A percentile compares a stretch with the other conserved stretches of the same genome.
Conservation (phyloP, 1,140 invertebrate species). For the Euura saliciscinereae region DNA sequence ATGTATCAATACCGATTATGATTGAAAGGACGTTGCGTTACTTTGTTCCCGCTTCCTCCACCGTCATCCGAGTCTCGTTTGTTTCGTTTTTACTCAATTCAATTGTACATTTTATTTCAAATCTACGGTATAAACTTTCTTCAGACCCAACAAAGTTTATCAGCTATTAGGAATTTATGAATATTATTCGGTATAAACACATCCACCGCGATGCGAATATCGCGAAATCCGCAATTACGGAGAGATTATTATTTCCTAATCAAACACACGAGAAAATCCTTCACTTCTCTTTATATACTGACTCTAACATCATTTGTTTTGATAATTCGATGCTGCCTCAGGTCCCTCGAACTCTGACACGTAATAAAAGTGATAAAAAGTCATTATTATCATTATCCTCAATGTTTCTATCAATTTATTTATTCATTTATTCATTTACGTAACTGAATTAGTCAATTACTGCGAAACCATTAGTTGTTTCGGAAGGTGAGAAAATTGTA, state of each 20-base stretch:
- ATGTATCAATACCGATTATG: conserved; percentile 2
- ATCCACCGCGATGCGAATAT: no score
- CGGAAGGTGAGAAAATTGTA: conserved; percentile 7
- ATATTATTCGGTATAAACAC: background rate
- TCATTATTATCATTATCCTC: no score
- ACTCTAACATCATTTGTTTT: background rate
- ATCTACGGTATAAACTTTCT: background rate
- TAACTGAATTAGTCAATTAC: no score
- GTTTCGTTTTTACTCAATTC: background rate
- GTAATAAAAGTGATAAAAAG: no score
- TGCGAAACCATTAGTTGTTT: background rate
- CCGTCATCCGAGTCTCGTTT: background rate
- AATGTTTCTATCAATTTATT: no score
- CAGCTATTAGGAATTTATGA: background rate
- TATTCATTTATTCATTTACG: no score
- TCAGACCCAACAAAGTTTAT: background rate
- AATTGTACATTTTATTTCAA: background rate
- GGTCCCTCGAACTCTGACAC: background rate
- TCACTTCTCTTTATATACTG: background rate
- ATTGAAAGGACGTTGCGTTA: background rate
- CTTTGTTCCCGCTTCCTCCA: background rate
- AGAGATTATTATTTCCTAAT: conserved; percentile 1
- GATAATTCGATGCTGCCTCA: background rate
- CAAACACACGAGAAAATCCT: background rate
- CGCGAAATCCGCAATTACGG: background rate